Percentiles rank a stretch among this genome's conserved stretches.
These are phyloP conservation scores for Byasa hedistus DNA, from an alignment of 2,888 invertebrate species.

Conservation along the genomic window DNA sequence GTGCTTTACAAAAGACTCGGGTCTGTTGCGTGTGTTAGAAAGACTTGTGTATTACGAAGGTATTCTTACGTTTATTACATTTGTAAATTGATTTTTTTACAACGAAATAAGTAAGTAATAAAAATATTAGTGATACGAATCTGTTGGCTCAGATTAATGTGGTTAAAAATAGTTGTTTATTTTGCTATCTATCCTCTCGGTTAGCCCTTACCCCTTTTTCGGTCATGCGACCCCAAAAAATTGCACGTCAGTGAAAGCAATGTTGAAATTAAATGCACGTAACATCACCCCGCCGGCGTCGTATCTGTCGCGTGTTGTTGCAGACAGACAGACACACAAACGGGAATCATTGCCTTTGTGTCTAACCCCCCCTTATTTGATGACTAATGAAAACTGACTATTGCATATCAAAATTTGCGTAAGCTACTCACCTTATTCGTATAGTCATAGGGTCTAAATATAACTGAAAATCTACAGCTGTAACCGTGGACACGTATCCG, in stretches of 20 bases:
- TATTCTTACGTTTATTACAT: too few relatives aligned
- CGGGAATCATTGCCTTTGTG: constrained; percentile 57
- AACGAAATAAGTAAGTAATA: too few relatives aligned
- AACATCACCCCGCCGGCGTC: constrained; percentile 55
- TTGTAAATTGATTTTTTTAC: too few relatives aligned
- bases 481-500: constrained; percentile 41
- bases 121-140: too few relatives aligned
- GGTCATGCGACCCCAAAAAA: constrained; percentile 29
- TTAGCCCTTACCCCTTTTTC: constrained; percentile 8
- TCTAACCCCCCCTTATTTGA: constrained; percentile 57
- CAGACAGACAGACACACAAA: constrained; percentile 66
- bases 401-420: constrained; percentile 30
- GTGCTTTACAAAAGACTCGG: too few relatives aligned
- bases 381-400: constrained; percentile 61
- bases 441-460: constrained; percentile 39
- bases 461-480: constrained; percentile 18
- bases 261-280: constrained; percentile 56
- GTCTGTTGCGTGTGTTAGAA: too few relatives aligned
- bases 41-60: too few relatives aligned
- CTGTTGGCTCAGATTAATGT: too few relatives aligned
- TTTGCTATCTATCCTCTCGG: too few relatives aligned
- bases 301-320: constrained; percentile 68
- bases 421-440: background rate
- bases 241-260: constrained; percentile 38
- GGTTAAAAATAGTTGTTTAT: too few relatives aligned